Conservation (phyloP, 2,113 vertebrate genomes). For the Terrapene triunguis region DNA sequence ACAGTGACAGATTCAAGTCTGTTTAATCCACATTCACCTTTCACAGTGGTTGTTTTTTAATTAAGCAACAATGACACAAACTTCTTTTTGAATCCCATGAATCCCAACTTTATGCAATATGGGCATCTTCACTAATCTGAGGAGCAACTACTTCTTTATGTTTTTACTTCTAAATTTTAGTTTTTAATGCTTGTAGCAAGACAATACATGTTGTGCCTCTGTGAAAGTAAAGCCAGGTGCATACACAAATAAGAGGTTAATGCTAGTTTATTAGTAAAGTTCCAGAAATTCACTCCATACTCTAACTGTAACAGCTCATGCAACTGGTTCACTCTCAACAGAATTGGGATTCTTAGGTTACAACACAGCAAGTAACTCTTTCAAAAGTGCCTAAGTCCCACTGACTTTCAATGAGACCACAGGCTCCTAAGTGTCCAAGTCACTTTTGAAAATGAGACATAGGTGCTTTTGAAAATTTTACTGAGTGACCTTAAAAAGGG, state of each 20-base stretch:
- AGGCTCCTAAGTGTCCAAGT: background rate
- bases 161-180: background rate
- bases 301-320: background rate
- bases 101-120: background rate
- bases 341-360: background rate
- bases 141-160: background rate
- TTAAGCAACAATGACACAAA: slow-evolving; percentile 3
- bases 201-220: background rate
- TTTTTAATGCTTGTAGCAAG: slow-evolving; percentile 38
- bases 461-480: background rate
- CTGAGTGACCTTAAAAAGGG: background rate
- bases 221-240: background rate
- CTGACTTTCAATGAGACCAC: background rate
- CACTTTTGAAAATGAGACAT: background rate
- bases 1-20: background rate
- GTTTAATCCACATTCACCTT: background rate
- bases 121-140: background rate
- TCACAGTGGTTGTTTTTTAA: slow-evolving; percentile 13
- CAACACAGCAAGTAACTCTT: background rate
- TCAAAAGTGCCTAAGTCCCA: background rate
- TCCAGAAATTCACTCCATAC: background rate
- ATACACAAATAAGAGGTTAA: background rate
- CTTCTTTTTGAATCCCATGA: slow-evolving; percentile 27
- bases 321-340: background rate
- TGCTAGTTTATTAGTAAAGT: background rate